Conservation (phyloP, 2,888 invertebrate species). For the Lithophane ornitopus region DNA sequence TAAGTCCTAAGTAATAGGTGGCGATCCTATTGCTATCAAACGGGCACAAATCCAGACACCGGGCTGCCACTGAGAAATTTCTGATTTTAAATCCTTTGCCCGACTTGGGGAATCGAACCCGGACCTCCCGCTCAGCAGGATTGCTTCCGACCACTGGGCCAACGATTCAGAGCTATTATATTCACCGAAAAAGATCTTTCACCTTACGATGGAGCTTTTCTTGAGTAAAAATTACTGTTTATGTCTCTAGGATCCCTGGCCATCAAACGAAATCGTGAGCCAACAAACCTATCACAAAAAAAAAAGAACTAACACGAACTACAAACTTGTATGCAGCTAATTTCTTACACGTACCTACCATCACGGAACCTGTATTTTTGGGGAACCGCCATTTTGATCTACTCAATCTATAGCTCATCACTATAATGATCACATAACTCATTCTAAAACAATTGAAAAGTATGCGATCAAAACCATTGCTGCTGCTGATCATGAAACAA, state of each 20-base stretch:
- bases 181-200: neutral
- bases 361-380: slow-evolving; percentile 86
- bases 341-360: slow-evolving; percentile 80
- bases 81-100: too few relatives aligned
- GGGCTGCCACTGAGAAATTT: too few relatives aligned
- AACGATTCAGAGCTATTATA: too few relatives aligned
- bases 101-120: too few relatives aligned
- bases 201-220: neutral
- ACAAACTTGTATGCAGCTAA: slow-evolving; percentile 73
- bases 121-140: too few relatives aligned
- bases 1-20: too few relatives aligned
- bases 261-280: slow-evolving; percentile 15
- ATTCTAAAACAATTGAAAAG: slow-evolving; percentile 27
- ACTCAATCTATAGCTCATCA: slow-evolving; percentile 84
- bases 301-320: slow-evolving; percentile 36
- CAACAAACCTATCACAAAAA: slow-evolving; percentile 31
- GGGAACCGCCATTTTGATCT: slow-evolving; percentile 87
- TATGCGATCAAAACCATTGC: slow-evolving; percentile 63
- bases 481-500: neutral
- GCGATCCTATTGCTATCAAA: too few relatives aligned
- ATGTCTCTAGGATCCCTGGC: neutral
- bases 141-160: too few relatives aligned
- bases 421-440: slow-evolving; percentile 74
- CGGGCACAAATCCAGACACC: too few relatives aligned
- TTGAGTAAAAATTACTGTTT: too few relatives aligned